Evolutionary conservation across 2,113 vertebrate species (phyloP), one percentile per base, ranked within the genome.

Genomic region (Ictalurus punctatus): DNA sequence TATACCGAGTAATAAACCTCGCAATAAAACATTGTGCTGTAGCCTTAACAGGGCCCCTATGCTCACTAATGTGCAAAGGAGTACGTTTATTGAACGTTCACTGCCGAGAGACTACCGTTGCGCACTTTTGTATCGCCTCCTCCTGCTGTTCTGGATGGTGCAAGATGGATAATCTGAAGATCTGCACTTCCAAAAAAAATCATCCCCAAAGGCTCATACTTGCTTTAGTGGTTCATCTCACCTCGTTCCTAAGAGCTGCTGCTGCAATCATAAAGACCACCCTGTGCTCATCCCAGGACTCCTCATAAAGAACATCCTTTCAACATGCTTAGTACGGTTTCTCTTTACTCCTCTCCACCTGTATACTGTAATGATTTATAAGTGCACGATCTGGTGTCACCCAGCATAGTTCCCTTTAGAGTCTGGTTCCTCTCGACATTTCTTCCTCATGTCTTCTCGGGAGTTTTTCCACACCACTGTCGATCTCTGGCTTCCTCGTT

Each of bases 21-120:
- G 84, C 89, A 84, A 67, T 91, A 90, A 91, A 91, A 86, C 84
- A 91, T 69, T 86, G 87, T 73, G 80, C 87, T 21, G 40, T 44
- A 58, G 78, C 80, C 83, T 84, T 81, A 88, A 89, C n/a, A 84
- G 74, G 89, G 86, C 87, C 86, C 52, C 84, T 80, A 86, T 87
- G 88, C 84, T 86, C 85, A 90, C 87, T 83, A 87, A 87, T 91
- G 89, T 86, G 54, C 59, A 81, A 80, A 71, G 74, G 87, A 84
- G 89, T 83, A 84, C 76, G 82, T 89, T 91, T 89, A 89, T 87
- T 87, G 88, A 86, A 58, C 59, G 5, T 71, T 59, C 48, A 79
- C 83, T 89, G 81, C 89, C 34, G 27, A 86, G 74, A 81, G 84
- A 82, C 89, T 91, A 86, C 90, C 73, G 86, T 89, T 87, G 58